Conservation (phyloP, 2,888 invertebrate genomes). For the Rhagonycha fulva region DNA sequence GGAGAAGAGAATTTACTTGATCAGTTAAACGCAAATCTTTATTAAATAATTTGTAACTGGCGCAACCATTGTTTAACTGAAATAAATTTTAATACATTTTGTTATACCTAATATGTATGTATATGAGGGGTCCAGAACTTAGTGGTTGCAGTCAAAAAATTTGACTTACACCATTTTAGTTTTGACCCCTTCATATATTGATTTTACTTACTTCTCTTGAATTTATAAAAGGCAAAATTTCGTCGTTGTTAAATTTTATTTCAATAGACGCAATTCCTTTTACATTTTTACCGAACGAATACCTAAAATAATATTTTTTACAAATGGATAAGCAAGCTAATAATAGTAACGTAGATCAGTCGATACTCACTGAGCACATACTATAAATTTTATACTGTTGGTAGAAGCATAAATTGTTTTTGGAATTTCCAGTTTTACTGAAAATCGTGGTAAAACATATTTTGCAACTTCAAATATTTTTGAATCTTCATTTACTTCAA, state of each 20-base stretch:
- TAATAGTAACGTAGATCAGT: not conserved
- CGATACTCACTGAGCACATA: constrained; percentile 59
- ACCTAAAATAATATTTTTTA: constrained; percentile 6
- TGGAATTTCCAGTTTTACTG: constrained; percentile 60
- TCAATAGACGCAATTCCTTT: constrained; percentile 59
- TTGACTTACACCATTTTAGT: no score
- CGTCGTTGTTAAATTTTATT: constrained; percentile 41
- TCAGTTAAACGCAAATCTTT: constrained; percentile 35
- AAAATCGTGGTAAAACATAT: constrained; percentile 64
- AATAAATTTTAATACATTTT: constrained; percentile 16
- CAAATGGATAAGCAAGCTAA: not conserved
- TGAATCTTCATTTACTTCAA: constrained; percentile 54
- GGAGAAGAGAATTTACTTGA: constrained; percentile 31
- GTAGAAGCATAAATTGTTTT: constrained; percentile 57
- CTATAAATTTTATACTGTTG: constrained; percentile 55
- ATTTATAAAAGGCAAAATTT: constrained; percentile 38
- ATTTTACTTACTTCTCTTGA: constrained; percentile 41
- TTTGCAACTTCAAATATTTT: constrained; percentile 59
- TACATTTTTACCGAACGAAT: constrained; percentile 63
- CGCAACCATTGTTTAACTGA: constrained; percentile 49
- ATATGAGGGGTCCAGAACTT: no score
- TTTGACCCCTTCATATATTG: not conserved
- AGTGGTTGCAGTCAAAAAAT: no score
- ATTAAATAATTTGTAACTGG: constrained; percentile 41
- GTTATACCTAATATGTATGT: no score